These are phyloP conservation scores for Rhizoglyphus robini DNA, from an alignment of 1,140 invertebrate genomes.

Conservation along the genomic window DNA sequence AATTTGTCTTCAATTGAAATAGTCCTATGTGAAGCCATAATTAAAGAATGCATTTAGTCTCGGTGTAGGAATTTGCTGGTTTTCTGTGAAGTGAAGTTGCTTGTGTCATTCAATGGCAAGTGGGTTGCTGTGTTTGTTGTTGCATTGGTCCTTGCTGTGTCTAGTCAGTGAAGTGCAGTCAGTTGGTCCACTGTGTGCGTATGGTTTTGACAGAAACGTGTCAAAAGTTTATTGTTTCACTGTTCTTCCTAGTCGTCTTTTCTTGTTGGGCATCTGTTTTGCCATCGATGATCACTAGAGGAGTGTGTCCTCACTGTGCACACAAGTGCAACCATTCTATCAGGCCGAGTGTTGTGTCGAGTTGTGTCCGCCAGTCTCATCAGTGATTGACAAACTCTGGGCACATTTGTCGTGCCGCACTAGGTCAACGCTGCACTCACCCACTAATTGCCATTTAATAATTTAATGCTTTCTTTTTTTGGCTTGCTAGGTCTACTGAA, in stretches of 20 bases:
- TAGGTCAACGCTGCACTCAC: neutral
- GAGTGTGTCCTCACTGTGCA: no score
- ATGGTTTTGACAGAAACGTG: slow-evolving; percentile 5
- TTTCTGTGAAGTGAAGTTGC: no score
- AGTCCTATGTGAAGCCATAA: no score
- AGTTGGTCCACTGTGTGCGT: neutral
- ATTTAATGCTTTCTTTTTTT: neutral
- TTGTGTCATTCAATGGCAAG: no score
- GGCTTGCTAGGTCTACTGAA: neutral
- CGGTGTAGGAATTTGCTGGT: no score
- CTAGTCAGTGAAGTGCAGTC: neutral
- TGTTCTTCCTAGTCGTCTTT: neutral
- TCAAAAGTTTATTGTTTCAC: neutral
- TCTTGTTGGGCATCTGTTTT: neutral
- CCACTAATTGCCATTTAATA: neutral
- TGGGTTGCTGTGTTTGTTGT: no score
- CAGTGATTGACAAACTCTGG: neutral
- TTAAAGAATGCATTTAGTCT: no score
- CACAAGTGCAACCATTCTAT: no score
- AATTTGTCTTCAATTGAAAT: no score
- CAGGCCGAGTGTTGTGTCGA: neutral
- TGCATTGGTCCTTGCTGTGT: no score
- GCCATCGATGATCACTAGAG: neutral
- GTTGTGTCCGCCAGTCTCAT: neutral
- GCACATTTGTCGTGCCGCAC: neutral